Percentiles rank a stretch among this genome's conserved stretches.
Conservation (phyloP, 1,140 invertebrate genomes). For the Diorhabda elongata region DNA sequence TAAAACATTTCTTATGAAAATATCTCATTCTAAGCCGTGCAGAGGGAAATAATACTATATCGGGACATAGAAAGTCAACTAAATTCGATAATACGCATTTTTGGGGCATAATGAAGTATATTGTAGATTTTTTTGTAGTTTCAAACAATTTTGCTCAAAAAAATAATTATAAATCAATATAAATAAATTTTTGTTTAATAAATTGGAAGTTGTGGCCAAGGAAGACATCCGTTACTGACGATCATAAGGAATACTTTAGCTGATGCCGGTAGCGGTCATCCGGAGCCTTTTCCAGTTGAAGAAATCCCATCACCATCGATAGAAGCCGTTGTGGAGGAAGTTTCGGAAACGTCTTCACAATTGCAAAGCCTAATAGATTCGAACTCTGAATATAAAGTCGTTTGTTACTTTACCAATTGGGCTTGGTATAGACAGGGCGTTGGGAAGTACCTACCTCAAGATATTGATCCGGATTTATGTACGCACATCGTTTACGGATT, state of each 20-base stretch:
- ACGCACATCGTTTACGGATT: slow-evolving; percentile 74
- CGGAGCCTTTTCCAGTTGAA: slow-evolving; percentile 22
- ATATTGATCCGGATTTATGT: slow-evolving; percentile 65
- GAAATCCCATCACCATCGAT: slow-evolving; percentile 2
- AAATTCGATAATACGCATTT: too few relatives aligned
- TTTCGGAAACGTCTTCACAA: slow-evolving; percentile 12
- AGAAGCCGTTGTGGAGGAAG: slow-evolving; percentile 7
- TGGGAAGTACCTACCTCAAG: slow-evolving; percentile 61
- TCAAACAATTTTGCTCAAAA: too few relatives aligned
- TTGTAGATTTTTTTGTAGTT: too few relatives aligned
- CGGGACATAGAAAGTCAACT: too few relatives aligned
- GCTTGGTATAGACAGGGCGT: slow-evolving; percentile 60
- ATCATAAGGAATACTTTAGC: slow-evolving; percentile 65
- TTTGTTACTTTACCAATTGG: slow-evolving; percentile 71
- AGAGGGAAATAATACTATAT: too few relatives aligned
- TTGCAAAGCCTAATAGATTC: slow-evolving; percentile 30
- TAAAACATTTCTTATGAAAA: too few relatives aligned
- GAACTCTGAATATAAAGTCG: slow-evolving; percentile 55
- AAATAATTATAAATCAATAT: too few relatives aligned
- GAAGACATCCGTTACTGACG: slow-evolving; percentile 69
- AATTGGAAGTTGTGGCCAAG: slow-evolving; percentile 59
- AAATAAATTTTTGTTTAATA: too few relatives aligned
- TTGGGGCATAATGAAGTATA: too few relatives aligned
- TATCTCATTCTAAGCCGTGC: too few relatives aligned
- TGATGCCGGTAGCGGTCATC: slow-evolving; percentile 41